Evolutionary conservation across 64 coral and sea anemone species (phyloP).

Genomic region (Stichodactyla mertensii): DNA sequence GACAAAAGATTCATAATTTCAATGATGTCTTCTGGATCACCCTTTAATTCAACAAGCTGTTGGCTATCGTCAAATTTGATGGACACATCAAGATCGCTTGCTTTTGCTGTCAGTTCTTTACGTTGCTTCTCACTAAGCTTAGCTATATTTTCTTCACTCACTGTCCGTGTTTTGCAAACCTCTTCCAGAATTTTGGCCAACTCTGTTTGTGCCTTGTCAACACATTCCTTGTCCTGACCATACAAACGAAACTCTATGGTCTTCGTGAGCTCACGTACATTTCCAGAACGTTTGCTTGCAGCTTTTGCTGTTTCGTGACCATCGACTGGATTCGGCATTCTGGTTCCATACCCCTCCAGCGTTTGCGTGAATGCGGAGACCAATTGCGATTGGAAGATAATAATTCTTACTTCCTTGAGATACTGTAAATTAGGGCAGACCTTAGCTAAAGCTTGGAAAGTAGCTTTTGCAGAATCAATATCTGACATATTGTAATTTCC

Average conservation of each 20-base stretch:
- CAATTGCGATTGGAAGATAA: not conserved
- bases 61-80: constrained; percentile 4
- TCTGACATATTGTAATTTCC: no score
- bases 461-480: no score
- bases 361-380: not conserved
- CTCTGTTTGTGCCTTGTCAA: not conserved
- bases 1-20: constrained; percentile 7
- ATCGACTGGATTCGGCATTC: not conserved
- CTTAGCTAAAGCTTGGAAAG: no score
- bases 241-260: not conserved
- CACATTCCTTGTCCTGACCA: not conserved
- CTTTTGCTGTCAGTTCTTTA: not conserved
- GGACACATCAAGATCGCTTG: constrained; percentile 4
- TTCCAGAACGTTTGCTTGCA: not conserved
- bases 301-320: not conserved
- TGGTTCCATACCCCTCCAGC: not conserved
- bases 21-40: constrained; percentile 4
- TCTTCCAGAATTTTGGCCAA: not conserved
- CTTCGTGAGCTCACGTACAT: not conserved
- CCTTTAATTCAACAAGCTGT: constrained; percentile 11
- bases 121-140: constrained; percentile 13
- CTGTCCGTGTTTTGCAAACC: not conserved
- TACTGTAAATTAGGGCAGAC: no score
- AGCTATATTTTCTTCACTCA: not conserved
- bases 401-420: no score